These are phyloP conservation scores for Pollenia amentaria DNA, from an alignment of 2,888 invertebrate genomes.

Conservation along the genomic window DNA sequence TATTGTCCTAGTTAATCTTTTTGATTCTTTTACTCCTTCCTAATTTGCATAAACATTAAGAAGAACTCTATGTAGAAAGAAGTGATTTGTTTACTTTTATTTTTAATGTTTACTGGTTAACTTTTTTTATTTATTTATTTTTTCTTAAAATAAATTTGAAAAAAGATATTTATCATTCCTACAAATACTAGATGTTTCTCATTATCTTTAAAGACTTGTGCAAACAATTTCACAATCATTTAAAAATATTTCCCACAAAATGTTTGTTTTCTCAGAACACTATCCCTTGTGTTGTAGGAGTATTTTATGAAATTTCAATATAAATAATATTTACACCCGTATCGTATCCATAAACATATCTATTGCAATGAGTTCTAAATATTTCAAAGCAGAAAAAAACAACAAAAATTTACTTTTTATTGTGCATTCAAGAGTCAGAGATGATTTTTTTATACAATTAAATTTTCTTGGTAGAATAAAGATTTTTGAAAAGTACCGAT, in stretches of 20 bases:
- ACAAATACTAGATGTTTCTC: background rate
- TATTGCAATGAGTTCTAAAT: background rate
- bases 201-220: background rate
- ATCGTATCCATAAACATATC: conserved; percentile 18
- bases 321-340: background rate
- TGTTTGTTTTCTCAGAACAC: too few species aligned
- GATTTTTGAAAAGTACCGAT: too few species aligned
- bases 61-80: too few species aligned
- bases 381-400: background rate
- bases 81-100: background rate
- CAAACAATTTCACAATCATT: background rate
- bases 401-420: background rate
- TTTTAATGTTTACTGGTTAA: background rate
- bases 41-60: background rate
- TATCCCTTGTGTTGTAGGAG: background rate
- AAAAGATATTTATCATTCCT: conserved; percentile 11
- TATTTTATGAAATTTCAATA: conserved; percentile 12
- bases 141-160: background rate
- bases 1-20: background rate
- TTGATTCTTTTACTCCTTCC: background rate
- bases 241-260: conserved; percentile 15
- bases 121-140: background rate
- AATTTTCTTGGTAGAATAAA: background rate
- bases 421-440: too few species aligned
- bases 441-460: too few species aligned